Base-by-base conservation (phyloP, 2,797 vertebrate genomes). In the Trematomus bernacchii region DNA sequence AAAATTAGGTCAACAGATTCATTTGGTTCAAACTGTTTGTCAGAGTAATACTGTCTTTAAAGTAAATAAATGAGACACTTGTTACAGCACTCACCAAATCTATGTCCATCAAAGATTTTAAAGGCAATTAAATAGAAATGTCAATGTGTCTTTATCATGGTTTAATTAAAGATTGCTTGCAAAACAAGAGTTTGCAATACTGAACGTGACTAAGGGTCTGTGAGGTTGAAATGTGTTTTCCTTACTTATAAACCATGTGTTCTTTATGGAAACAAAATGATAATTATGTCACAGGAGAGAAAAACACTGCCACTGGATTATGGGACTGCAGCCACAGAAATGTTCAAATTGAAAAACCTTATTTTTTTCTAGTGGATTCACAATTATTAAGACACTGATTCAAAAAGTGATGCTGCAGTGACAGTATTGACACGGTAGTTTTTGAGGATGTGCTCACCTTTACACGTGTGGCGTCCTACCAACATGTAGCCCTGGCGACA, bases 401-500 rank as follows among this genome's bases (percentile, higher is more conserved):
- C 12, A 60, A 72, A 12, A 30, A 18, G 9, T 47, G 6, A 37
- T 63, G 21, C 69, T 63, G 12, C 52, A 73, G 62, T 46, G 54
- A 19, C 42, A 76, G 4, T 16, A 64, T 27, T 63, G 63, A 67
- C n/a, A 42, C 54, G 55, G 23, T 27, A 75, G 8, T 70, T 47
- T 47, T 51, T n/a, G 37, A 73, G 37, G 3, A 58, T 2, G 33
- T 60, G 18, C 94, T 95, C 85, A 99, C 98, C 98, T 79, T 91
- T 73, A 89, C 98, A 99, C 10, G 62, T 91, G 91, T 91, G 96
- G 86, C 89, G 89, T 72, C 96, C 95, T 3, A 90, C 91, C 82
- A 96, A 91, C 1, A n/a, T 21, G 57, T 97, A 99, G 47, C 98
- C 98, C 6, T 91, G 94, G 78, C 89, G 88, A 91, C 98, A 99